These are phyloP conservation scores for Melinaea marsaeus DNA, from an alignment of 2,888 invertebrate genomes.

Conservation along the genomic window DNA sequence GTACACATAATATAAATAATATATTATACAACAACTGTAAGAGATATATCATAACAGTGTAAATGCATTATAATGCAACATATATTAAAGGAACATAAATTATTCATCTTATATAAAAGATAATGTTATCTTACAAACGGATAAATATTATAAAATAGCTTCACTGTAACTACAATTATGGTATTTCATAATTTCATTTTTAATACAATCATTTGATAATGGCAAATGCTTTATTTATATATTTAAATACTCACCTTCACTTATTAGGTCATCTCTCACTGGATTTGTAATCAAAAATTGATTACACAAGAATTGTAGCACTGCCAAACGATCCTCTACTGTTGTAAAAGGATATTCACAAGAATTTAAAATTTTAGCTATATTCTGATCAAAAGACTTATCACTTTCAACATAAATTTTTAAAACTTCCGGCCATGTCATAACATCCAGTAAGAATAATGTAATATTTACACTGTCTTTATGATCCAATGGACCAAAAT, in stretches of 20 bases:
- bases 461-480: conserved; percentile 98
- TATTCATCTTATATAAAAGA: too few relatives aligned
- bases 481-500: conserved; percentile 97
- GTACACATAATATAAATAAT: too few relatives aligned
- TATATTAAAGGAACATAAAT: too few relatives aligned
- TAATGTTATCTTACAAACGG: too few relatives aligned
- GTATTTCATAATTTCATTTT: too few relatives aligned
- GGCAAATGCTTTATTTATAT: neutral
- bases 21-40: too few relatives aligned
- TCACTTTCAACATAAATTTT: conserved; percentile 95
- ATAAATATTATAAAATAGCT: too few relatives aligned
- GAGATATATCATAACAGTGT: too few relatives aligned
- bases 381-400: conserved; percentile 84
- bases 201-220: too few relatives aligned
- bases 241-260: conserved; percentile 83
- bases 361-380: conserved; percentile 82
- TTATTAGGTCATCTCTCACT: conserved; percentile 94
- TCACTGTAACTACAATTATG: too few relatives aligned
- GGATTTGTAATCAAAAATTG: conserved; percentile 95
- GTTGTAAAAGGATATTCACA: conserved; percentile 93
- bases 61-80: too few relatives aligned
- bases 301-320: conserved; percentile 94
- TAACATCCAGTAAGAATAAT: conserved; percentile 93
- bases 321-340: conserved; percentile 86
- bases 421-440: conserved; percentile 97